These are phyloP conservation scores for Cydia fagiglandana DNA, from an alignment of 1,140 invertebrate species.

Conservation along the genomic window DNA sequence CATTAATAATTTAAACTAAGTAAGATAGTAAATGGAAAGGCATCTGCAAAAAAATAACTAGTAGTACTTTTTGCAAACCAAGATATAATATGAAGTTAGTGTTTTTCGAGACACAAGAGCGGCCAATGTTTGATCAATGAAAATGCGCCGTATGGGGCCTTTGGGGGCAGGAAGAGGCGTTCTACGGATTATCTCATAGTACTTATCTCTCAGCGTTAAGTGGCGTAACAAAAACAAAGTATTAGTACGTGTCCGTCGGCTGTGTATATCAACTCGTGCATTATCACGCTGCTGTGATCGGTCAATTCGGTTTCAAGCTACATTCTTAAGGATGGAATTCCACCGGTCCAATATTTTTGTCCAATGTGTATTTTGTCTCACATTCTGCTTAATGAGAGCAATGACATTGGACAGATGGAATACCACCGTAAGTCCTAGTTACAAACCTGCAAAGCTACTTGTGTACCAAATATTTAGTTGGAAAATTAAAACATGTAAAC, in stretches of 20 bases:
- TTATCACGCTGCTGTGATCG: background rate
- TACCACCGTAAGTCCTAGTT: background rate
- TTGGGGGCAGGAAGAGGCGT: background rate
- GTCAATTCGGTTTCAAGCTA: background rate
- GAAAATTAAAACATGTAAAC: too few relatives aligned
- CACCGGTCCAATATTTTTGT: too few relatives aligned
- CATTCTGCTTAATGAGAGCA: too few relatives aligned
- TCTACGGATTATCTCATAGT: background rate
- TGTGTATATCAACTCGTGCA: background rate
- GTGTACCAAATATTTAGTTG: too few relatives aligned
- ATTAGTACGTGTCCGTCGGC: slow-evolving; percentile 1
- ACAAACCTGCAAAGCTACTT: background rate
- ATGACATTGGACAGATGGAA: too few relatives aligned
- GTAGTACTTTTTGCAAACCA: too few relatives aligned
- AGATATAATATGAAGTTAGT: background rate
- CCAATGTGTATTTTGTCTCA: too few relatives aligned
- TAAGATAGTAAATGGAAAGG: too few relatives aligned
- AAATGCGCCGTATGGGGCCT: background rate
- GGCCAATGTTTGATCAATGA: background rate
- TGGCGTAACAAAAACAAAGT: slow-evolving; percentile 19
- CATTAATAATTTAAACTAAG: too few relatives aligned
- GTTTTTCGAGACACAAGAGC: background rate
- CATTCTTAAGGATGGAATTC: background rate
- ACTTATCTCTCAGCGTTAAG: slow-evolving; percentile 19
- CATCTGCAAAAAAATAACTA: too few relatives aligned